Evolutionary conservation across 2,113 vertebrate species (phyloP).

Genomic region (Xiphorhynchus elegans): DNA sequence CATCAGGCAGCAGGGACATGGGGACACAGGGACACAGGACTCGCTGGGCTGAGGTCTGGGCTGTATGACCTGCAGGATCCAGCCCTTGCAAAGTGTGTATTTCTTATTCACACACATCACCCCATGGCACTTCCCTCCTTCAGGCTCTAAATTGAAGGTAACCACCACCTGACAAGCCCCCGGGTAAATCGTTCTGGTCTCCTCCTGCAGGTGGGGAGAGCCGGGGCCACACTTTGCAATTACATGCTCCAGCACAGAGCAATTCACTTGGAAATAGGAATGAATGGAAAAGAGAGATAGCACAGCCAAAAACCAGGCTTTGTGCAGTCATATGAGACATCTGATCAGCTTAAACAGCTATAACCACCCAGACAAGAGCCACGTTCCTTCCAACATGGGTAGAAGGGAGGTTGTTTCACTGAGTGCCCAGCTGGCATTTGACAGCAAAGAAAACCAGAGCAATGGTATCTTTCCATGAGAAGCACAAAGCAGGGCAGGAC

Average conservation of each 20-base stretch:
- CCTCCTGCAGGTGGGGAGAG: not conserved
- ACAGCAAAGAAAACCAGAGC: not conserved
- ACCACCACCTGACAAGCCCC: not conserved
- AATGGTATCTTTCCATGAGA: not conserved
- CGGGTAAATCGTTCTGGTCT: accelerated
- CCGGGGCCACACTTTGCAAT: not conserved
- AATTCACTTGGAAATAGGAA: not conserved
- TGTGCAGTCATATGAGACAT: not conserved
- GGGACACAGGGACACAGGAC: not conserved
- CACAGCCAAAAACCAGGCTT: not conserved
- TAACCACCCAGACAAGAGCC: not conserved
- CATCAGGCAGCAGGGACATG: not conserved
- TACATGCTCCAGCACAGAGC: not conserved
- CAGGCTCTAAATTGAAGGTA: not conserved
- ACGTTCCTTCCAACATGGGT: not conserved
- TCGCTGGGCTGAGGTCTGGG: not conserved
- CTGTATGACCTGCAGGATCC: not conserved
- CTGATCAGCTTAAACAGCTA: not conserved
- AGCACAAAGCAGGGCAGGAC: not conserved
- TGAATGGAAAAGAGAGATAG: not conserved
- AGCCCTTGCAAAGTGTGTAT: not conserved
- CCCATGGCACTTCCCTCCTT: not conserved
- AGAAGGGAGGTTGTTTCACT: not conserved
- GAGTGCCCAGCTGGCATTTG: not conserved
- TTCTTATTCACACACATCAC: not conserved